Percentiles rank a stretch among this genome's conserved stretches.
phyloP scores from a whole-genome alignment of 1,140 invertebrate genomes.

The Zaprionus inermis region DNA sequence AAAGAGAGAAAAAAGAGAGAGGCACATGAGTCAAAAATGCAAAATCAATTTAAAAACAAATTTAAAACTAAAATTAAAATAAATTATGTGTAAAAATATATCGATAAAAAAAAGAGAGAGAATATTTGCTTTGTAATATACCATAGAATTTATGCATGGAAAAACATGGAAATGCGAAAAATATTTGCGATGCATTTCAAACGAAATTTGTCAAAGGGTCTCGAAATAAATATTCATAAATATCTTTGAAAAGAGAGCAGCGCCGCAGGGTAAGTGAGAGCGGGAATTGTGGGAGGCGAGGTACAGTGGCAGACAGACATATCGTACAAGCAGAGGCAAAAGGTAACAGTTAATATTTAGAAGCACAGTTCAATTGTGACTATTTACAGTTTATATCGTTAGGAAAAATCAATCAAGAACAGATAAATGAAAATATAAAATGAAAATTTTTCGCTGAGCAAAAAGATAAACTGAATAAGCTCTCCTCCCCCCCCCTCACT shows the following conservation, averaged over 20 bases:
- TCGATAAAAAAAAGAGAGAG: background rate
- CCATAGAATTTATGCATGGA: background rate
- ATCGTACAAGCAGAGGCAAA: background rate
- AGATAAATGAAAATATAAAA: background rate
- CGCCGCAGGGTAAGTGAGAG: background rate
- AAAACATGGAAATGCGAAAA: background rate
- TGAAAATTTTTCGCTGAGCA: no score
- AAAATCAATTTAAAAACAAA: constrained; percentile 33
- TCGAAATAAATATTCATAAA: constrained; percentile 7
- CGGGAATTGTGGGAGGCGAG: background rate
- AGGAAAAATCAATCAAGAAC: background rate
- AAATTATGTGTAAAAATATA: background rate
- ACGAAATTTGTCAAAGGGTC: constrained; percentile 2
- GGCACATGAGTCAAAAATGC: constrained; percentile 49
- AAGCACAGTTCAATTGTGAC: background rate
- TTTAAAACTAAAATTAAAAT: constrained; percentile 11
- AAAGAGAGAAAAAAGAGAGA: constrained; percentile 57
- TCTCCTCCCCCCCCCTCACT: no score
- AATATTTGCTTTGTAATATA: background rate
- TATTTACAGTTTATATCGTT: constrained; percentile 5
- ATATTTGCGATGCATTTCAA: constrained; percentile 3
- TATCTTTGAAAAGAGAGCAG: background rate
- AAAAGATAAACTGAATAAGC: no score
- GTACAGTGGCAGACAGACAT: background rate
- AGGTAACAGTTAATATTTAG: background rate